Base-by-base conservation (phyloP, 2,888 invertebrate genomes). In the Aleiodes testaceus region DNA sequence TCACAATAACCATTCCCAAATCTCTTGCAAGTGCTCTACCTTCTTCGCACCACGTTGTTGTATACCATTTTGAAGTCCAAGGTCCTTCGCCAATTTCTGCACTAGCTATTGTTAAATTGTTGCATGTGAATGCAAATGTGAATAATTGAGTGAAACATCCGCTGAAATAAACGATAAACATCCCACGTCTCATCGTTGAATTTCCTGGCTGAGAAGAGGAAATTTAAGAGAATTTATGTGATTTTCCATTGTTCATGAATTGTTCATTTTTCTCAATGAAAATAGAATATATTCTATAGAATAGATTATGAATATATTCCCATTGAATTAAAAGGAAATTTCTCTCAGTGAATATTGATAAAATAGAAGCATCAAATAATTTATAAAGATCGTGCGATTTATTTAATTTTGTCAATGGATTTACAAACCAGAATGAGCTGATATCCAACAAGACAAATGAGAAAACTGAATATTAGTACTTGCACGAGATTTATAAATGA, bases 361-460 rank as follows among this genome's bases (percentile, higher is more conserved):
- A 45, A 45, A 45, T 14, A 1, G 45, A 3, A 4, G 45, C 12
- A 45, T 45, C 2, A 14, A 45, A n/a, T 45, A 3, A n/a, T 9
- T 45, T 3, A 45, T 14, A 3, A 45, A 2, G 4, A 14, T 14
- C 45, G 14, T 45, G 45, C 26, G 3, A 44, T 5, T 4, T 4
- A 12, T 44, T 5, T 44, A 1, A n/a, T 12, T 12, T 44, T 44
- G 0, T 65, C 11, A 30, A 12, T 22, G 14, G n/a, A 7, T 68
- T 52, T 18, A 69, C 75, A 78, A 64, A 80, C 80, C 75, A 79
- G 52, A 12, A 79, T 70, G 1, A 78, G 67, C 63, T 79, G 79
- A 72, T 78, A 79, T 9, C 78, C 77, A n/a, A 76, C 71, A 1
- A 81, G 72, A 64, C 80, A 79, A 30, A 80, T 69, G 67, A 80